Percentiles rank a stretch among this genome's conserved stretches.
phyloP scores from a whole-genome alignment of 2,113 vertebrate species.

The Cryptomyrus ogoouensis region DNA sequence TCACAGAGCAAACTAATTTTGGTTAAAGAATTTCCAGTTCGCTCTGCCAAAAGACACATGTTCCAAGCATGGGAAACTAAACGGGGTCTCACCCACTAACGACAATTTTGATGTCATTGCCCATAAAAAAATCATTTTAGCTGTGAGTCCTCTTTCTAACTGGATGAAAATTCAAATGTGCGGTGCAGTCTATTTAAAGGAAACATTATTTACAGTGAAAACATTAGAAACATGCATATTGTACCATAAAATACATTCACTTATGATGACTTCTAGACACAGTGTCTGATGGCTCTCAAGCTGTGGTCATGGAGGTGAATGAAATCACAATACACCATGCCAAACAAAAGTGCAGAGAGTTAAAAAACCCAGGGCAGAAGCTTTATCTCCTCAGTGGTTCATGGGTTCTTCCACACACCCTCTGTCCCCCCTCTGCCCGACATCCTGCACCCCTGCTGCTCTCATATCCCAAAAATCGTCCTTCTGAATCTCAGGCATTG shows the following conservation, averaged over 20 bases:
- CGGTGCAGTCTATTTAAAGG: not conserved
- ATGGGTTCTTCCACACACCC: not conserved
- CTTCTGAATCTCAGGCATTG: not conserved
- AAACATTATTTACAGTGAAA: not conserved
- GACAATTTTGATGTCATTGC: not conserved
- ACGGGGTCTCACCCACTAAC: not conserved
- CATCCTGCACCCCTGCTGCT: not conserved
- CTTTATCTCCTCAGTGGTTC: not conserved
- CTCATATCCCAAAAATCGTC: not conserved
- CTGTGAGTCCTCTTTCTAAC: not conserved
- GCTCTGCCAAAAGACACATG: constrained; percentile 7
- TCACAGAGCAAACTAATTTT: constrained; percentile 4
- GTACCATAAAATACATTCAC: not conserved
- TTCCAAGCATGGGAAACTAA: constrained; percentile 6
- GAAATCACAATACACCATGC: not conserved
- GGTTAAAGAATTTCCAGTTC: not conserved
- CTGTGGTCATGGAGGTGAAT: not conserved
- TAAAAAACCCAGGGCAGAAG: not conserved
- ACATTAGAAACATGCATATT: not conserved
- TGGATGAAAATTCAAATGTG: not conserved
- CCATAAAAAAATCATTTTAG: not conserved
- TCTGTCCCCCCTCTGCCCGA: not conserved
- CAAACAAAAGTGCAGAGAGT: not conserved
- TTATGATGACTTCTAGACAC: not conserved
- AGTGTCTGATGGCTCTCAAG: not conserved